phyloP scores from a whole-genome alignment of 2,113 vertebrate genomes.

The Petromus typicus region DNA sequence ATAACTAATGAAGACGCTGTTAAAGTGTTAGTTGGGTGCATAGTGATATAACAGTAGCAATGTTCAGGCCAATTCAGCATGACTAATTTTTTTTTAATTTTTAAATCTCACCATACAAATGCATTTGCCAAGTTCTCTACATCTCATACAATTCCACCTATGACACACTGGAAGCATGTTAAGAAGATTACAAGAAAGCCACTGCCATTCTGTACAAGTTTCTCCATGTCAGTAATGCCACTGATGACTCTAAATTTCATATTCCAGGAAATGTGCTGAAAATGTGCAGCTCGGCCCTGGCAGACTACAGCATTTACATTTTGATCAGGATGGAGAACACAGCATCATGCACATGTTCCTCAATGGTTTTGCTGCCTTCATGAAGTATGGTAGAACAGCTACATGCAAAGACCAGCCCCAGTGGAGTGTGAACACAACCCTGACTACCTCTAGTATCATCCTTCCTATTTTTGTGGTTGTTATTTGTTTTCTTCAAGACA shows the following conservation, averaged over 20 bases:
- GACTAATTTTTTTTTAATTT: constrained; percentile 46
- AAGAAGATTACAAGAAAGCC: constrained; percentile 58
- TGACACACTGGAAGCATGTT: constrained; percentile 4
- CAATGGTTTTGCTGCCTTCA: not conserved
- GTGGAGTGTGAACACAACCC: not conserved
- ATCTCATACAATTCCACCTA: constrained; percentile 51
- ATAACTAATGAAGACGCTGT: not conserved
- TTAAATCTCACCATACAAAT: constrained; percentile 50
- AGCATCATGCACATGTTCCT: not conserved
- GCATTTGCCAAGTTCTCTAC: constrained; percentile 53
- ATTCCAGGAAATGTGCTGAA: constrained; percentile 20
- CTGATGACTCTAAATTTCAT: not conserved
- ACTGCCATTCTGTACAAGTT: not conserved
- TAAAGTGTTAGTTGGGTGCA: not conserved
- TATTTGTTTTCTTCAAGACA: not conserved
- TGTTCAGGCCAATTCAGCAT: constrained; percentile 25
- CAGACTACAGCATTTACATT: not conserved
- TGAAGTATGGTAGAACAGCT: not conserved
- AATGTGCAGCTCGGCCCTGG: not conserved
- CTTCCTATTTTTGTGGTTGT: not conserved
- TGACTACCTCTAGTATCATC: not conserved
- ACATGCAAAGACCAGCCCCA: not conserved
- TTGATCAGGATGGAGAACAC: not conserved
- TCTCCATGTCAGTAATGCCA: constrained; percentile 37
- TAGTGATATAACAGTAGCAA: not conserved